Evolutionary conservation across 1,140 invertebrate genomes (phyloP).

Genomic region (Drosophila subobscura): DNA sequence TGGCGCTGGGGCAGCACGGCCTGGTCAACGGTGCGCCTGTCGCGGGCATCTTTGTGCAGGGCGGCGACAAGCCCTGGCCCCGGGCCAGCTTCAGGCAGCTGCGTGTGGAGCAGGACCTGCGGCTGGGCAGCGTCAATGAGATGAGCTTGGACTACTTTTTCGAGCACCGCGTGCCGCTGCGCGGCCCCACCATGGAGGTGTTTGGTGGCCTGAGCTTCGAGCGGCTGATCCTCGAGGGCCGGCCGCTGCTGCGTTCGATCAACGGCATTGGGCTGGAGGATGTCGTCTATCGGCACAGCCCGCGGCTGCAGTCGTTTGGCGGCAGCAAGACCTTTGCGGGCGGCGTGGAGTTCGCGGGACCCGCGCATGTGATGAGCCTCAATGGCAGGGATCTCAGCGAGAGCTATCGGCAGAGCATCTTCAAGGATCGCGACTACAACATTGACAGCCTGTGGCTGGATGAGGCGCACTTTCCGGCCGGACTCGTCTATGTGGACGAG

Average conservation of each 20-base stretch:
- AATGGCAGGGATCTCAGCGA: constrained; percentile 69
- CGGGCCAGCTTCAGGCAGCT: constrained; percentile 27
- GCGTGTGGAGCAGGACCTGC: constrained; percentile 27
- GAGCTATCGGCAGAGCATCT: constrained; percentile 63
- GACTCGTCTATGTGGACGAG: constrained; percentile 24
- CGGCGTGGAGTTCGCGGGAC: constrained; percentile 53
- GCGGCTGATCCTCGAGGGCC: constrained; percentile 50
- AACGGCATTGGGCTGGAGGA: constrained; percentile 62
- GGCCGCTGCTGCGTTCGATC: constrained; percentile 48
- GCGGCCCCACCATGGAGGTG: constrained; percentile 50
- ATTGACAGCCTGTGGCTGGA: constrained; percentile 72
- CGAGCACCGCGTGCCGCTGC: constrained; percentile 54
- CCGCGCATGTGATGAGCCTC: constrained; percentile 55
- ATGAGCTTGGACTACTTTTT: constrained; percentile 69
- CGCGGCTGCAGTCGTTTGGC: constrained; percentile 49
- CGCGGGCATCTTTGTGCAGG: constrained; percentile 29
- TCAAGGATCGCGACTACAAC: constrained; percentile 62
- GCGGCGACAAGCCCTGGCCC: constrained; percentile 36
- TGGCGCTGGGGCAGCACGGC: constrained; percentile 25
- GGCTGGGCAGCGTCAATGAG: constrained; percentile 50
- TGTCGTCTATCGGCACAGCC: constrained; percentile 48
- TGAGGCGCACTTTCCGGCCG: constrained; percentile 49
- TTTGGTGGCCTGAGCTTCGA: constrained; percentile 69
- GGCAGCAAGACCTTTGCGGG: constrained; percentile 57
- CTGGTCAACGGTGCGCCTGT: constrained; percentile 47